phyloP scores from a whole-genome alignment of 2,797 vertebrate genomes.

The Mormyrus proboscirostris region DNA sequence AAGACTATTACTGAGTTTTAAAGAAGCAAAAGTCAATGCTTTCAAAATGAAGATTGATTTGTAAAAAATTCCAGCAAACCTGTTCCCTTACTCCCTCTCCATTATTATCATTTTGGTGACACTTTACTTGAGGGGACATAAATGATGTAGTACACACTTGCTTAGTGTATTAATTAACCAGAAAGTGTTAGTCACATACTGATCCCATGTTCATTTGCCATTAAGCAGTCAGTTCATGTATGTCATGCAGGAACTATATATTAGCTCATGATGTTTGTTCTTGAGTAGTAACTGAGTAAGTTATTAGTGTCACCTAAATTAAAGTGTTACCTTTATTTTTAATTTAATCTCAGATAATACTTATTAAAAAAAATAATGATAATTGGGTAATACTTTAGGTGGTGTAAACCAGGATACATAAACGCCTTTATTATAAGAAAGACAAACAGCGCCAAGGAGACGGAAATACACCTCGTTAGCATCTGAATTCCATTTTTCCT shows the following conservation, averaged over 20 bases:
- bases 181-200: not conserved
- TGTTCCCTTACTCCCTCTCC: not conserved
- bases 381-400: not conserved
- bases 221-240: not conserved
- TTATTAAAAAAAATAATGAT: not conserved
- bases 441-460: slow-evolving; percentile 39
- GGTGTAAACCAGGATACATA: not conserved
- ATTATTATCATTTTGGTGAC: not conserved
- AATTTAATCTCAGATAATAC: not conserved
- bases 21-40: not conserved
- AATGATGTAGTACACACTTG: not conserved
- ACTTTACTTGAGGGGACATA: not conserved
- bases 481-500: slow-evolving; percentile 56
- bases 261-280: not conserved
- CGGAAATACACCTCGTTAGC: slow-evolving; percentile 44
- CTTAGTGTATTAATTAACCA: not conserved
- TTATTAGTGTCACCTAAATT: not conserved
- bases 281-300: not conserved
- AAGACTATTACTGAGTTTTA: not conserved
- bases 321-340: not conserved
- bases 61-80: not conserved
- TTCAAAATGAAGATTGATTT: not conserved
- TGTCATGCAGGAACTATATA: not conserved
- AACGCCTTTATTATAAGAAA: slow-evolving; percentile 2
- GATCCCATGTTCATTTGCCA: not conserved